Conservation (phyloP, 2,797 vertebrate species). For the Halcyon smyrnensis region DNA sequence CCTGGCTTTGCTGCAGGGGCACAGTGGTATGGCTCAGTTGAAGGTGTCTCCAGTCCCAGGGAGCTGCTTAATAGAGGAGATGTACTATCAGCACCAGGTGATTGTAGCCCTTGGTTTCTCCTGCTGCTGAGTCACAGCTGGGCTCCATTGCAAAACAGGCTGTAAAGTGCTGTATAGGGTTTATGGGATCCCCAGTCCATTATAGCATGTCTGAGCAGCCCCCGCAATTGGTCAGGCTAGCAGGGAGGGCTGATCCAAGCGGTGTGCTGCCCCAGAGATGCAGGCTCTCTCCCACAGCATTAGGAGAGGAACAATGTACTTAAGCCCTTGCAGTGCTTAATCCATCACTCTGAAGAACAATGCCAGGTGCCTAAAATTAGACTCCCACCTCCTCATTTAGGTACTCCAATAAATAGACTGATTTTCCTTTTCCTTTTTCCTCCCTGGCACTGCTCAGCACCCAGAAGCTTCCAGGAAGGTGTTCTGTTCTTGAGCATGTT, state of each 20-base stretch:
- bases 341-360: not conserved
- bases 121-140: constrained; percentile 20
- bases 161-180: not conserved
- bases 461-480: not conserved
- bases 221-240: not conserved
- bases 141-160: not conserved
- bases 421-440: not conserved
- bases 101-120: not conserved
- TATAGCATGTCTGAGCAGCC: not conserved
- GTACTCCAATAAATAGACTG: not conserved
- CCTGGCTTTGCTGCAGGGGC: not conserved
- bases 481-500: not conserved
- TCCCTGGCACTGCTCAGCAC: not conserved
- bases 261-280: not conserved
- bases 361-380: not conserved
- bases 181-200: not conserved
- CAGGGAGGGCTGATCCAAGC: not conserved
- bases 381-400: constrained; percentile 22
- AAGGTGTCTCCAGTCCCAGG: not conserved
- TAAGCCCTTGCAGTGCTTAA: not conserved
- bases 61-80: not conserved
- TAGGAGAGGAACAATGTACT: not conserved
- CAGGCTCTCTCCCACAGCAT: not conserved
- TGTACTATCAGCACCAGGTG: not conserved
- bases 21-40: not conserved